These are phyloP conservation scores for Batillaria attramentaria DNA, from an alignment of 1,140 invertebrate genomes.

Conservation along the genomic window DNA sequence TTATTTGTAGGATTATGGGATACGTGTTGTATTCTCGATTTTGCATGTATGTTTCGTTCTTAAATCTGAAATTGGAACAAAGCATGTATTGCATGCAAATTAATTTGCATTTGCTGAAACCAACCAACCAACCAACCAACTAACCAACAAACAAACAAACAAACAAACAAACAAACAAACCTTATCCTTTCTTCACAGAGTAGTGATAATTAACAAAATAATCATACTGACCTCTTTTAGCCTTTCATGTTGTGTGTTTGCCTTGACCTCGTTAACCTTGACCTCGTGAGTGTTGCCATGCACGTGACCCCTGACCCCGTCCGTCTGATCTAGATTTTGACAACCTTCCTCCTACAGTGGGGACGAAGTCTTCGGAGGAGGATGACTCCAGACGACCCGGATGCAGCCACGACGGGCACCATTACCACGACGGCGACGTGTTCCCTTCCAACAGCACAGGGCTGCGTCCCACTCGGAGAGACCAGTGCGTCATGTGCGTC, in stretches of 20 bases:
- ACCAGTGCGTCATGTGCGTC: slow-evolving; percentile 56
- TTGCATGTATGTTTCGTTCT: too few relatives aligned
- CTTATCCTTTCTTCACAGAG: too few relatives aligned
- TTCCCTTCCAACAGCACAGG: slow-evolving; percentile 55
- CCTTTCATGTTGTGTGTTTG: slow-evolving; percentile 5
- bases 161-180: too few relatives aligned
- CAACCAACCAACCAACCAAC: too few relatives aligned
- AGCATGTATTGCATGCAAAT: too few relatives aligned
- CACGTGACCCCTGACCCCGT: slow-evolving; percentile 23
- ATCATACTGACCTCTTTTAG: neutral
- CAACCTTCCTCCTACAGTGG: slow-evolving; percentile 63
- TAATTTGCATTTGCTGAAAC: too few relatives aligned
- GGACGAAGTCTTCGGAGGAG: slow-evolving; percentile 31
- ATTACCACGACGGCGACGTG: slow-evolving; percentile 45
- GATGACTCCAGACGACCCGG: slow-evolving; percentile 24
- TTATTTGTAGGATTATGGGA: too few relatives aligned
- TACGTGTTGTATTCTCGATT: too few relatives aligned
- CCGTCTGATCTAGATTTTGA: slow-evolving; percentile 58
- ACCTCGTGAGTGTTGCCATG: slow-evolving; percentile 22
- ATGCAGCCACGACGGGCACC: slow-evolving; percentile 43
- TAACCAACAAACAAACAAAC: too few relatives aligned
- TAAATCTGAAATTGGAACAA: too few relatives aligned
- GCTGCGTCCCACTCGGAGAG: slow-evolving; percentile 41
- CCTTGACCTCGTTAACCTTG: slow-evolving; percentile 17
- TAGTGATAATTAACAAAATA: neutral